Percentiles rank a stretch among this genome's conserved stretches.
Evolutionary conservation across 1,140 invertebrate genomes (phyloP).

Genomic region (Chironomus tepperi): DNA sequence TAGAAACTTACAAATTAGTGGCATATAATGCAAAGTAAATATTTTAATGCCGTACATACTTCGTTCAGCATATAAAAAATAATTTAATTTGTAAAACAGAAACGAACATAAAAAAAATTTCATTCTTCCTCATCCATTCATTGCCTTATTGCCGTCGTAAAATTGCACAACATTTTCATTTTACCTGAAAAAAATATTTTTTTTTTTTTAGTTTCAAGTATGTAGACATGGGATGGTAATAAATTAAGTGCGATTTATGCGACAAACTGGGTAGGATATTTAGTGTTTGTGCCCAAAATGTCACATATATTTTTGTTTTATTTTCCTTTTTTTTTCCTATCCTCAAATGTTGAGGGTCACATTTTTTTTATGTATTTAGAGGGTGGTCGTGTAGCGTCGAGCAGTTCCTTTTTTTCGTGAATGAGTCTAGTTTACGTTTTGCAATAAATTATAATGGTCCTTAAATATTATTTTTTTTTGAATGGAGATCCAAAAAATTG

Average conservation of each 20-base stretch:
- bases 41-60: not conserved
- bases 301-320: constrained; percentile 16
- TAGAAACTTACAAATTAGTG: not conserved
- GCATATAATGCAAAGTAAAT: constrained; percentile 1
- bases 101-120: not conserved
- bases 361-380: not conserved
- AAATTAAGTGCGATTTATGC: not conserved
- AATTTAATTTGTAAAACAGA: no score
- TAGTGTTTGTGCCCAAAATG: constrained; percentile 17
- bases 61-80: no score
- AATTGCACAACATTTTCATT: constrained; percentile 19
- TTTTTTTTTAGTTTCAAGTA: not conserved
- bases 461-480: no score
- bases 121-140: no score
- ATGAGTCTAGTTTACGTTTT: constrained; percentile 6
- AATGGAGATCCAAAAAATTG: no score
- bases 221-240: not conserved
- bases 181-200: no score
- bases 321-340: not conserved
- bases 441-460: not conserved
- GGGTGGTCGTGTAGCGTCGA: not conserved
- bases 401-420: not conserved
- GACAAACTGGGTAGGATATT: not conserved
- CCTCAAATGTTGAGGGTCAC: not conserved
- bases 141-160: constrained; percentile 7